Evolutionary conservation across 2,113 vertebrate species (phyloP).

Genomic region (Bubo blakistoni): DNA sequence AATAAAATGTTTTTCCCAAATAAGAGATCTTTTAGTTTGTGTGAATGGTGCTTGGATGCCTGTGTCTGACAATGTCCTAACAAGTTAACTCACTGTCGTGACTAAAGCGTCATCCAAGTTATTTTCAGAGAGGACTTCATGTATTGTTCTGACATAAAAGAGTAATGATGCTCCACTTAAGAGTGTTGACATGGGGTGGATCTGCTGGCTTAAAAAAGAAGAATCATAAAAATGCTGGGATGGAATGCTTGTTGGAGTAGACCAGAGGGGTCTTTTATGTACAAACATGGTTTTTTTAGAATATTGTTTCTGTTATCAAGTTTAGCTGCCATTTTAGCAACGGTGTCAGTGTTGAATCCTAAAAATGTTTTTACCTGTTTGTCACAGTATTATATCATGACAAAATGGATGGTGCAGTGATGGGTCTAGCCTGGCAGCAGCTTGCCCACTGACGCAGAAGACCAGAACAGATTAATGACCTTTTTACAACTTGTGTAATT

Average conservation of each 20-base stretch:
- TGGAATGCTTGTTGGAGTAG: background rate
- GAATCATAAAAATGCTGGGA: background rate
- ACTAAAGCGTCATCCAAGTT: background rate
- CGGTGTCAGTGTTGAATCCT: background rate
- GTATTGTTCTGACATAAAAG: background rate
- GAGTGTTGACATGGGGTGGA: background rate
- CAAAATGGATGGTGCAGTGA: background rate
- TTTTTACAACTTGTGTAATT: background rate
- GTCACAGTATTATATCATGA: background rate
- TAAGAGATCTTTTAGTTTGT: background rate
- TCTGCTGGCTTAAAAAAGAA: background rate
- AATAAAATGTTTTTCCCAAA: background rate
- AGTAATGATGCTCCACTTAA: background rate
- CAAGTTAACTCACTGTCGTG: background rate
- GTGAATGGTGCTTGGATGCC: background rate
- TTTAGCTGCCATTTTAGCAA: background rate
- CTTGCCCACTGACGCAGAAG: background rate
- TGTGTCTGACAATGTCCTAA: background rate
- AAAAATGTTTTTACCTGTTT: background rate
- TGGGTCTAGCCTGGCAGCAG: background rate
- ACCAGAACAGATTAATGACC: background rate
- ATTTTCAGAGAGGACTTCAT: background rate
- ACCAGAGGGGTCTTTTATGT: background rate
- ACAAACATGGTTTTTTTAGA: background rate
- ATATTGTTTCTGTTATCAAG: background rate